Conservation (phyloP, 2,888 invertebrate species). For the Disparrhopalites patrizii region DNA sequence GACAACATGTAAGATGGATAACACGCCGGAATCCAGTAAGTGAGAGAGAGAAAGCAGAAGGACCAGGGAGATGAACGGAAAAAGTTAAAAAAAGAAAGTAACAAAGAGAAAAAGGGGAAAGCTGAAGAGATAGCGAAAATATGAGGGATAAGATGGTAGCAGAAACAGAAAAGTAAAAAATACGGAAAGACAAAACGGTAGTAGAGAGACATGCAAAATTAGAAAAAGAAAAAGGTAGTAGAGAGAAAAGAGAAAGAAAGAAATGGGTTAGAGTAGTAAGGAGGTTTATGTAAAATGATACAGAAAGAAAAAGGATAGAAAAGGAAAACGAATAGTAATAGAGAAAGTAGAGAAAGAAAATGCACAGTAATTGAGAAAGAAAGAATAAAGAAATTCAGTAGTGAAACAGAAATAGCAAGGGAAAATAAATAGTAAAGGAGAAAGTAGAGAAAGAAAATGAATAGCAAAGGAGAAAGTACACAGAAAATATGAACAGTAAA, state of each 20-base stretch:
- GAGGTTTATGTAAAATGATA: not conserved
- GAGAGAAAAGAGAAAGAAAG: not conserved
- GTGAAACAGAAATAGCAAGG: not conserved
- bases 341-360: not conserved
- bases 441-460: not conserved
- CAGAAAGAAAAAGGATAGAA: not conserved
- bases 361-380: not conserved
- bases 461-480: not conserved
- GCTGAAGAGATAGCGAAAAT: no score
- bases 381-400: not conserved
- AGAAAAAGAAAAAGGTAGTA: not conserved
- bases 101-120: no score
- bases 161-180: not conserved
- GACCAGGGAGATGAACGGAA: no score
- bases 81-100: no score
- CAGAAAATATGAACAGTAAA: not conserved
- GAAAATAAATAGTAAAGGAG: not conserved
- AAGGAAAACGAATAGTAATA: not conserved
- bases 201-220: not conserved
- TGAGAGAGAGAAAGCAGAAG: no score
- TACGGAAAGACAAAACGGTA: not conserved
- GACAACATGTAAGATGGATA: no score
- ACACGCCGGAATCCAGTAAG: no score
- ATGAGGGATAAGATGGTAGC: no score
- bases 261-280: not conserved